Conservation (phyloP, 2,888 invertebrate genomes). For the Antitype chi region DNA sequence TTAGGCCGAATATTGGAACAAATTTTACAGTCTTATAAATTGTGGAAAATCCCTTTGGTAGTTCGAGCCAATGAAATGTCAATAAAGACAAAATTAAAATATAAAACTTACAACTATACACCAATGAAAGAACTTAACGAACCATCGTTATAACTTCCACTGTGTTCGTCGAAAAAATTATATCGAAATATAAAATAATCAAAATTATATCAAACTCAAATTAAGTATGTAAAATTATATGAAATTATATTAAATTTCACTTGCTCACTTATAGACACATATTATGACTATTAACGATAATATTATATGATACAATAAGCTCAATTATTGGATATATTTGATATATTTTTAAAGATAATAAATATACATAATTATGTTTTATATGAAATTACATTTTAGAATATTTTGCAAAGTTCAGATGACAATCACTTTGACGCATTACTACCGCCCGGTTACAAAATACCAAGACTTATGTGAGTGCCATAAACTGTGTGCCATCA, state of each 20-base stretch:
- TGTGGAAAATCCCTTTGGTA: conserved; percentile 6
- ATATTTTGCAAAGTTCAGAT: conserved; percentile 28
- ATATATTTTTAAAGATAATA: conserved; percentile 28
- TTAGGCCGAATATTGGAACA: conserved; percentile 5
- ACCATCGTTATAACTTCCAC: not conserved
- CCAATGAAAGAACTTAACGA: not conserved
- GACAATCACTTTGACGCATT: conserved; percentile 2
- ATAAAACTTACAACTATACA: conserved; percentile 44
- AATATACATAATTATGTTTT: conserved; percentile 5
- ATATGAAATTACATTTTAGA: conserved; percentile 21
- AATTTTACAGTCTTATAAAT: conserved; percentile 39
- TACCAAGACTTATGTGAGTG: not conserved
- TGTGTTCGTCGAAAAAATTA: conserved; percentile 1
- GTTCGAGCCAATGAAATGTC: conserved; percentile 12
- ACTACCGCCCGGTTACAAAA: not conserved
- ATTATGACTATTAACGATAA: not conserved
- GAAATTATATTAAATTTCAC: conserved; percentile 18
- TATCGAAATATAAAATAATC: conserved; percentile 9
- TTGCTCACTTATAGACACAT: conserved; percentile 22
- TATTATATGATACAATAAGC: conserved; percentile 30
- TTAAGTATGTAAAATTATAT: not conserved
- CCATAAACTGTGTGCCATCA: not conserved
- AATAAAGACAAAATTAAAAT: conserved; percentile 2
- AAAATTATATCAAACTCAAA: conserved; percentile 33
- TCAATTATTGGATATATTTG: conserved; percentile 7